Conservation (phyloP, 2,888 invertebrate genomes). For the Amblyjoppa fuscipennis region DNA sequence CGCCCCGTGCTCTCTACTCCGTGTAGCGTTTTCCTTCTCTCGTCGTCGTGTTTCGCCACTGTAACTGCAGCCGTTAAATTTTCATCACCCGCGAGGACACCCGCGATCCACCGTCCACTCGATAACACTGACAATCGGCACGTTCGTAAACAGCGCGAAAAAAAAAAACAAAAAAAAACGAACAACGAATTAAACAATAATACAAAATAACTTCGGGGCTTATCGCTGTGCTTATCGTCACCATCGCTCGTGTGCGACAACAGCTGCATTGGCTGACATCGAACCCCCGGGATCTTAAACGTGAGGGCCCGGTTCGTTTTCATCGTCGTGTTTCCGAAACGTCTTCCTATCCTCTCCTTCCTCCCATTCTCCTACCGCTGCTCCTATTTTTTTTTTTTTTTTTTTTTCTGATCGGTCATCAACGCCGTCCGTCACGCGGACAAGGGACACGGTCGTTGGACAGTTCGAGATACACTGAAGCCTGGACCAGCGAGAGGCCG, state of each 20-base stretch:
- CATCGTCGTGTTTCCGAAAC: conserved; percentile 49
- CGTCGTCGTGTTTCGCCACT: conserved; percentile 63
- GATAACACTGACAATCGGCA: conserved; percentile 43
- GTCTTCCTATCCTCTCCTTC: conserved; percentile 11
- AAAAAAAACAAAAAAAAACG: not conserved
- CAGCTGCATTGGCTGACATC: conserved; percentile 62
- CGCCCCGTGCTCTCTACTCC: conserved; percentile 77
- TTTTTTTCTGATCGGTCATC: conserved; percentile 23
- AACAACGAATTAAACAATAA: not conserved
- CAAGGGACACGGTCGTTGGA: conserved; percentile 60
- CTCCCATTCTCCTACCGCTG: conserved; percentile 1
- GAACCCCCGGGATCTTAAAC: conserved; percentile 23
- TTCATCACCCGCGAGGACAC: conserved; percentile 27
- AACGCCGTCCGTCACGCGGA: conserved; percentile 37
- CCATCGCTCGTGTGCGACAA: conserved; percentile 50
- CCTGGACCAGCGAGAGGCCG: conserved; percentile 50
- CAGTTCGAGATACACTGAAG: conserved; percentile 63
- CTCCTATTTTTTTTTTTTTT: conserved; percentile 4
- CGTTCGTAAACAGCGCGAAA: conserved; percentile 46
- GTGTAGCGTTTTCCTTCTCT: conserved; percentile 71
- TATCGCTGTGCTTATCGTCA: conserved; percentile 46
- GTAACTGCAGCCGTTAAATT: conserved; percentile 10
- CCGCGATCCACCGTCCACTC: conserved; percentile 39
- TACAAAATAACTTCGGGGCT: conserved; percentile 1
- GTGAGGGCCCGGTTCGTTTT: conserved; percentile 17